Evolutionary conservation across 64 coral and sea anemone genomes (phyloP), one percentile per base, ranked within the genome.

Genomic region (Platygyra sinensis): DNA sequence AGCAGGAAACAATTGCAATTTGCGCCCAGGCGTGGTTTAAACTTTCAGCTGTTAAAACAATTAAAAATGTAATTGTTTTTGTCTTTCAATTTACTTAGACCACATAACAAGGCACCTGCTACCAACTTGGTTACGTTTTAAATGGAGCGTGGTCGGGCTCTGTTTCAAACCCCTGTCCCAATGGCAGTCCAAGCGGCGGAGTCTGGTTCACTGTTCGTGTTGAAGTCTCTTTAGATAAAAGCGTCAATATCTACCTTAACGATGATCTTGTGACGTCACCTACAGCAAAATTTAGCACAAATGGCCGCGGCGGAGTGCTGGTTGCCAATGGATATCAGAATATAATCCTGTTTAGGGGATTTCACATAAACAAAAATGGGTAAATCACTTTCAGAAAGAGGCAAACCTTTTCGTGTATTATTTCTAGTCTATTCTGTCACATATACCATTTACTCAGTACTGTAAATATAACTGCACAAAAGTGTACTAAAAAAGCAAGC

Each of bases 281-380:
- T 8, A 72, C 73, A 19, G 55, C 79, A 25, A 77, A 93, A 55
- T 93, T 80, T 30, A 22, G 5, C 12, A 51, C 91, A 20, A 10
- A 39, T 8, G 84, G 85, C n/a, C 42, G 67, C 8, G 91, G 84
- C 25, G 91, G 91, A 16, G 85, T 88, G 9, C 13, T 93, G 3
- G 85, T 93, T 32, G 91, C 91, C 6, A 93, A 80, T 63, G 91
- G 85, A 18, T 93, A 81, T 73, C 72, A 69, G 33, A 93, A 88
- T 39, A 88, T 79, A 9, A 81, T 93, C 69, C 54, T 52, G 19
- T 93, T 88, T 22, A 93, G 72, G 30, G 57, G 27, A 22, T 89
- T 78, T 42, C 49, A 33, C 19, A 8, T 67, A 67, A 67, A 2
- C 18, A 20, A 15, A 67, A 67, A 25, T 22, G 15, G 1, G 24